These are phyloP conservation scores for Acanthaster planci DNA, from an alignment of 35 echinoderm and acorn worm species.

Conservation along the genomic window DNA sequence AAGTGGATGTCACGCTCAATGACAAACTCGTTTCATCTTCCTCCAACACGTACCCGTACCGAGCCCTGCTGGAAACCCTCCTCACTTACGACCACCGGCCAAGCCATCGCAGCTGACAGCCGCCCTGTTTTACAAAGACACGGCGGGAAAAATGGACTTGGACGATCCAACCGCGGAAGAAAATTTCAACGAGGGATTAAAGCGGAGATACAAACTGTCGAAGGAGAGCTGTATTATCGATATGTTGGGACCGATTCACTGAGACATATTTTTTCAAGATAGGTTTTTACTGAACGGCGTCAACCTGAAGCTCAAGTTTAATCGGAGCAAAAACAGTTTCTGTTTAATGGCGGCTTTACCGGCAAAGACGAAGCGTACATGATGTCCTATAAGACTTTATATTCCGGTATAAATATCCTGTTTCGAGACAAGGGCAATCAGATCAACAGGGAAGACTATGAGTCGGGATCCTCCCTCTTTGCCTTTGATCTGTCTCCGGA, in stretches of 20 bases:
- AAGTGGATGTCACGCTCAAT: constrained; percentile 31
- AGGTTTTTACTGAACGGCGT: constrained; percentile 47
- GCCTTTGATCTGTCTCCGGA: constrained; percentile 59
- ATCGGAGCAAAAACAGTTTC: constrained; percentile 42
- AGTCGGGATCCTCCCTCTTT: constrained; percentile 44
- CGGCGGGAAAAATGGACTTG: constrained; percentile 38
- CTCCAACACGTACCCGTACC: constrained; percentile 36
- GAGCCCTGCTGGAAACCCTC: constrained; percentile 45
- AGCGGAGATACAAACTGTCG: not conserved
- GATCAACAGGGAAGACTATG: constrained; percentile 41
- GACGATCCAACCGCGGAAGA: constrained; percentile 6
- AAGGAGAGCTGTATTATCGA: constrained; percentile 24
- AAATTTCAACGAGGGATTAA: not conserved
- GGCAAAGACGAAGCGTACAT: constrained; percentile 33
- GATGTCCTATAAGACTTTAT: constrained; percentile 56
- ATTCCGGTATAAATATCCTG: constrained; percentile 37
- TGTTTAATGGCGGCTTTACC: constrained; percentile 42
- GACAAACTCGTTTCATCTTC: constrained; percentile 32
- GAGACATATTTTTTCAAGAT: constrained; percentile 75
- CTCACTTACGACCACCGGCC: constrained; percentile 41
- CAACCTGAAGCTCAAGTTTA: constrained; percentile 51
- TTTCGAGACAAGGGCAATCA: constrained; percentile 23
- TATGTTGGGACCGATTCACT: constrained; percentile 59
- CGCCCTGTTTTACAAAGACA: constrained; percentile 51
- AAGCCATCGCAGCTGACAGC: constrained; percentile 45